Base-by-base conservation (phyloP, 2,113 vertebrate species). In the Phainopepla nitens region DNA sequence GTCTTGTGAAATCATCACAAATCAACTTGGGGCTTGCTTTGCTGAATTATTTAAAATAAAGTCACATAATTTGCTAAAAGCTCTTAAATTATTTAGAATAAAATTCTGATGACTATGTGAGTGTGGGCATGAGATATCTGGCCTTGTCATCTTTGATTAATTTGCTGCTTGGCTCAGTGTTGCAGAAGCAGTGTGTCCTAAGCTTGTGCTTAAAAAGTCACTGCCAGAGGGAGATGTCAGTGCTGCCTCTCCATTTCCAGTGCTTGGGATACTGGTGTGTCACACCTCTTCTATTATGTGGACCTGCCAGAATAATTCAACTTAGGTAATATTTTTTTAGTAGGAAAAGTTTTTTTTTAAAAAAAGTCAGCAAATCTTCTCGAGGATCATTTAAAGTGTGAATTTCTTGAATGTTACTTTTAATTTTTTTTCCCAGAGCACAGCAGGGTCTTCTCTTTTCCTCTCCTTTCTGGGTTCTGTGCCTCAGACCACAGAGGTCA, bases 171-270 rank as follows among this genome's bases (percentile, higher is more conserved):
- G 57, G 18, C 28, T 57, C 36, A 18, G 57, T 22, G 9, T 19
- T 79, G 57, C 44, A 60, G 92, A 22, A 86, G 36, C 51, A 22
- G 18, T 0, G 3, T 69, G 69, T 24, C 49, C 35, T 53, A 19
- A 42, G 20, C 49, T 64, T 36, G 10, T 9, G 12, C 10, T 71
- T 44, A 24, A n/a, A 49, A 24, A n/a, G 33, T n/a, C 47, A 36
- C 2, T 1, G 7, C 36, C 8, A 2, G 0, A 13, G 77, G 41
- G 81, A 49, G 45, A 5, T 31, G 19, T 33, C 45, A 18, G 24
- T 14, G 56, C 31, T 81, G 41, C 66, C 47, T 35, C 51, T 60
- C 13, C 42, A 16, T 15, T 27, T 78, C 16, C 24, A 18, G 29
- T 13, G 41, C 20, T 75, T 44, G 41, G 21, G 27, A 3, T 84